These are phyloP conservation scores for Ianthella basta DNA, from an alignment of 37 sponge, comb jelly and placozoan genomes.

Conservation along the genomic window DNA sequence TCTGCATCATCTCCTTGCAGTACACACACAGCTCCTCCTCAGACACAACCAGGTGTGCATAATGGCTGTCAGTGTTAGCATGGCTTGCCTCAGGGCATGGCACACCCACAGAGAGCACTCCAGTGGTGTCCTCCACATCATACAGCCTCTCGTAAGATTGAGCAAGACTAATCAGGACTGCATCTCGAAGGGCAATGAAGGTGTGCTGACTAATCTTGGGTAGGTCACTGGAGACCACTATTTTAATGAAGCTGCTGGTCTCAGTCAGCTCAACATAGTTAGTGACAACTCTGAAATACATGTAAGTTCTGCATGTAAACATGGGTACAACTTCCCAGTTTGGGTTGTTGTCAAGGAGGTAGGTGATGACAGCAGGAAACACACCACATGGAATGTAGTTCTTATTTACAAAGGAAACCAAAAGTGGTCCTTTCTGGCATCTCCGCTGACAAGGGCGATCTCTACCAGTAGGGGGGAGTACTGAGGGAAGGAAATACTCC, in stretches of 20 bases:
- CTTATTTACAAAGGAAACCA: neutral
- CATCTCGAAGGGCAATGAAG: neutral
- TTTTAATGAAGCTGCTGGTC: constrained; percentile 16
- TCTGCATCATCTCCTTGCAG: no score
- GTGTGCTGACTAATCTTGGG: neutral
- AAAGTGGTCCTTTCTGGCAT: neutral
- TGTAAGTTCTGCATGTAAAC: neutral
- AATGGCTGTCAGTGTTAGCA: no score
- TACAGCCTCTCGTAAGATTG: neutral
- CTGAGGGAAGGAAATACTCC: constrained; percentile 5
- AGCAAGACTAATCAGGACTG: neutral
- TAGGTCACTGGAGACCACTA: constrained; percentile 9
- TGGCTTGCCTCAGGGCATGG: neutral
- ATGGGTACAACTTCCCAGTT: neutral
- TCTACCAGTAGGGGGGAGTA: neutral
- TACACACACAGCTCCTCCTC: no score
- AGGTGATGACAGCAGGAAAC: neutral
- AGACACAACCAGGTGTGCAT: no score
- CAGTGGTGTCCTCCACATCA: constrained; percentile 18
- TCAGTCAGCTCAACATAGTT: constrained; percentile 10
- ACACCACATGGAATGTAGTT: constrained; percentile 30
- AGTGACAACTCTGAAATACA: constrained; percentile 5
- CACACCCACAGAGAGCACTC: constrained; percentile 10
- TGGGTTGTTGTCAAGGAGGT: neutral
- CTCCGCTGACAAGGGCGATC: neutral